Evolutionary conservation across 2,888 invertebrate genomes (phyloP), one percentile per base, ranked within the genome.

Genomic region (Tetramorium bicarinatum): DNA sequence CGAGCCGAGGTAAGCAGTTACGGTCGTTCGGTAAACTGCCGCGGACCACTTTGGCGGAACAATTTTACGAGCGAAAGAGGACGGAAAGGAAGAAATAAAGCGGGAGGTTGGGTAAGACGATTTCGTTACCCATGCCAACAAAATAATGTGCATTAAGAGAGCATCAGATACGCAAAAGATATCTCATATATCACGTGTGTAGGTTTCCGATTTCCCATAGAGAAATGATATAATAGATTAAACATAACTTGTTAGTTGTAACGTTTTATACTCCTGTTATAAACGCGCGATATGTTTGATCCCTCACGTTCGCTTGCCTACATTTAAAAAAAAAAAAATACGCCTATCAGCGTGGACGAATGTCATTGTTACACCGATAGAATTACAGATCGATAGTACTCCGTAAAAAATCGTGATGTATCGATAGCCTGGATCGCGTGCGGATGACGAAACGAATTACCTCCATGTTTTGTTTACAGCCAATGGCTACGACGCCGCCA

Each of bases 11-110:
- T 75, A 76, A 87, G 82, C 87, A 84, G 86, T 84, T 88, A 59
- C 87, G 91, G 87, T 85, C 86, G 85, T 79, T 86, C 85, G 85
- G 87, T 85, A 87, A 91, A 91, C 90, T 87, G 82, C 83, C 85
- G 84, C 72, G 82, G 85, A 84, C 87, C 86, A 87, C 79, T 88
- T 82, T 67, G 84, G 75, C 83, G 83, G 84, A 62, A 82, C 82
- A 87, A 85, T 85, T 88, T 88, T 87, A 87, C 86, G 87, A 85
- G 54, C 72, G 77, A 59, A 74, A 76, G 75, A 72, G 75, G 64
- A 47, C 49, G 67, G 67, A 71, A 66, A 54, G 64, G 38, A 54
- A 44, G 69, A 66, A 67, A 76, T 64, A 81, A 82, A 82, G 76
- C 61, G 82, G 29, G 21, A 79, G 47, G 71, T 54, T 18, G 47